Evolutionary conservation across 2,113 vertebrate species (phyloP).

Genomic region (Crotophaga sulcirostris): DNA sequence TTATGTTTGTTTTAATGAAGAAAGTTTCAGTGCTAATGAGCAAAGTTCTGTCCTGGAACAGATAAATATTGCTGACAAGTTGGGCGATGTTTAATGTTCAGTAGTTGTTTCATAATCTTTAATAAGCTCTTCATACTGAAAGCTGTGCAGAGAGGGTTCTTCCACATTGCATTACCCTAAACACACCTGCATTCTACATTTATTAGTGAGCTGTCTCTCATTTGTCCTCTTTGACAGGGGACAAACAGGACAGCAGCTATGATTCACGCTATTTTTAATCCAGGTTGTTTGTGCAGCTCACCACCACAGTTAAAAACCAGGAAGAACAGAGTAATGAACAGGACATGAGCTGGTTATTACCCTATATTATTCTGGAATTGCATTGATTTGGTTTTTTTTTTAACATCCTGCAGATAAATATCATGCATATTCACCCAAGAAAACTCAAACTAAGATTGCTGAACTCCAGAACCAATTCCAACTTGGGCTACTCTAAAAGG

Average conservation of each 20-base stretch:
- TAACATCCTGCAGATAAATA: not conserved
- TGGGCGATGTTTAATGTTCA: not conserved
- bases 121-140: not conserved
- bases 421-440: not conserved
- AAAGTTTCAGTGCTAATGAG: not conserved
- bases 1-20: not conserved
- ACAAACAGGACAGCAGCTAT: not conserved
- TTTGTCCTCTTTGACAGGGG: constrained; percentile 2
- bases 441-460: not conserved
- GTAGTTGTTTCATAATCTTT: not conserved
- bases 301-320: not conserved
- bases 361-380: not conserved
- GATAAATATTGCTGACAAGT: not conserved
- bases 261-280: constrained; percentile 11
- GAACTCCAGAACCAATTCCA: not conserved
- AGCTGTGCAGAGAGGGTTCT: not conserved
- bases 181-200: not conserved
- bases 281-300: not conserved
- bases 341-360: not conserved
- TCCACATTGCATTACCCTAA: not conserved
- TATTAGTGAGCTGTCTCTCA: not conserved
- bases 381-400: not conserved
- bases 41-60: not conserved
- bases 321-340: constrained; percentile 1
- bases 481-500: not conserved